Base-by-base conservation (phyloP, 2,797 vertebrate species). In the Microctenopoma stevenorrisi region DNA sequence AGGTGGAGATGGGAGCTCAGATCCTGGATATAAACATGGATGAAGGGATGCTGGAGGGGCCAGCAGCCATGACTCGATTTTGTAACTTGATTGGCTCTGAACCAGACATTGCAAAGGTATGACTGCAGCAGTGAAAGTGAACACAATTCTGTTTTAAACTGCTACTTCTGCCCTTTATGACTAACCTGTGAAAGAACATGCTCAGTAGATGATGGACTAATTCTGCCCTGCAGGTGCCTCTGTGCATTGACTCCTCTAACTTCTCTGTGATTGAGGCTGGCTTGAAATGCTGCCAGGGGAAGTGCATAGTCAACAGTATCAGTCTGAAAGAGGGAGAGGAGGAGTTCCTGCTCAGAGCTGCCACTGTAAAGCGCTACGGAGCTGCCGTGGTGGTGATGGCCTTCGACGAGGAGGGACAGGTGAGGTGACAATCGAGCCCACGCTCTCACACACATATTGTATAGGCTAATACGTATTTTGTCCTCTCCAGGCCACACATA, bases 1-100 rank as follows among this genome's bases (percentile, higher is more conserved):
- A 99, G 90, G 97, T 99, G 83, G 96, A 99, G 82, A 97, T 97
- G 96, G 97, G 98, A 16, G 98, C 98, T 40, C 98, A 99, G 90
- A 81, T 99, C 67, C 84, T 99, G 84, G 97, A 99, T 64, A 94
- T 99, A 76, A 99, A 99, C 91, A 97, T 99, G 98, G 98, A 99
- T 48, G 97, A 99, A 28, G 98, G 97, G 48, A 97, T 99, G 98
- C 87, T 99, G 64, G 97, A 99, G 0, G 97, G 98, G 0, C 91
- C 93, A 0, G 68, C 89, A 10, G 96, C 97, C 22, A 99, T 99
- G 97, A 74, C 94, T 25, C 94, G 93, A 64, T 99, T 99, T 78
- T 99, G 97, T 88, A 98, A 96, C 72, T 93, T 95, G 12, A 93
- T 99, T 53, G 94, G 95, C 47, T 97, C 97, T 0, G 98, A 99